Evolutionary conservation across 1,140 invertebrate genomes (phyloP).

Genomic region (Drosophila pseudoobscura): DNA sequence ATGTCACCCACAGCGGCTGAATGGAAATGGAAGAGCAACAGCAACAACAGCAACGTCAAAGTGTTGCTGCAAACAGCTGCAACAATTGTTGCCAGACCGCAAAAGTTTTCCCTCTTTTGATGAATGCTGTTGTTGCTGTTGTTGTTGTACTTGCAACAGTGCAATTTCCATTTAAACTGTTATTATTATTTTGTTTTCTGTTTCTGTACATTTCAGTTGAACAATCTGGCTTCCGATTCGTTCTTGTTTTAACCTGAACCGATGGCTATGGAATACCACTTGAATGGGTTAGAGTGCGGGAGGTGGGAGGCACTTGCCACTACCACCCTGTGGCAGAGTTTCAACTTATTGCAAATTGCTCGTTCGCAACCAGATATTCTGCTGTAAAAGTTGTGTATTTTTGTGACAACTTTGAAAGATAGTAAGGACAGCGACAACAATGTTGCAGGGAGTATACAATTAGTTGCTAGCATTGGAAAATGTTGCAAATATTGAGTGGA

Average conservation of each 20-base stretch:
- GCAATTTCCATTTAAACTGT: slow-evolving; percentile 52
- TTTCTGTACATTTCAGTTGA: slow-evolving; percentile 28
- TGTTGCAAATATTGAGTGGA: too few relatives aligned
- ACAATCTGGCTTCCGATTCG: slow-evolving; percentile 27
- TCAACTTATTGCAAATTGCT: too few relatives aligned
- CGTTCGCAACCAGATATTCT: too few relatives aligned
- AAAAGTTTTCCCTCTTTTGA: slow-evolving; percentile 46
- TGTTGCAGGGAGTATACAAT: too few relatives aligned
- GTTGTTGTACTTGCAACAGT: slow-evolving; percentile 5
- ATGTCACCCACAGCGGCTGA: background rate
- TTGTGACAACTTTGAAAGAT: too few relatives aligned
- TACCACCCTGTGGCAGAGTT: too few relatives aligned
- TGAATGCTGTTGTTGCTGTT: slow-evolving; percentile 16
- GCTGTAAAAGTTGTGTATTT: too few relatives aligned
- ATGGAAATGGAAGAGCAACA: background rate
- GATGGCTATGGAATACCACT: background rate
- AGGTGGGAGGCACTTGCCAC: too few relatives aligned
- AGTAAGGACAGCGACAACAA: too few relatives aligned
- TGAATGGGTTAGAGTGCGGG: background rate
- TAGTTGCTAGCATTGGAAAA: too few relatives aligned
- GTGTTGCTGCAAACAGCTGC: slow-evolving; percentile 12
- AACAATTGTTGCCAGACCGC: slow-evolving; percentile 51
- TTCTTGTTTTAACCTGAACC: slow-evolving; percentile 20
- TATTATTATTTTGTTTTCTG: slow-evolving; percentile 12
- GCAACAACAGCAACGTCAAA: slow-evolving; percentile 13